These are phyloP conservation scores for Panagrolaimus sp. DNA, from an alignment of 1,140 invertebrate species.

Conservation along the genomic window DNA sequence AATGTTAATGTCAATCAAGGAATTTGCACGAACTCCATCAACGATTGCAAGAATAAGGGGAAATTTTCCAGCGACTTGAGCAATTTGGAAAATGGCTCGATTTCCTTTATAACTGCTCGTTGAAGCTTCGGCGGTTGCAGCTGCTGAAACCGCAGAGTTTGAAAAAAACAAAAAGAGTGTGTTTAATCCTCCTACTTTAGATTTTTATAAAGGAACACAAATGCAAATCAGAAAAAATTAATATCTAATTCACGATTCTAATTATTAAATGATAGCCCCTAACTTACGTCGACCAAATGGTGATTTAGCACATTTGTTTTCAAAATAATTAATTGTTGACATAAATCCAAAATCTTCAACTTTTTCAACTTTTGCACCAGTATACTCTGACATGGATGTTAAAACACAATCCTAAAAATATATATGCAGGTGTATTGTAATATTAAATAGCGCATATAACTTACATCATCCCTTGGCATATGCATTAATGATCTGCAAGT, in stretches of 20 bases:
- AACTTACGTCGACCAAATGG: slow-evolving; percentile 7
- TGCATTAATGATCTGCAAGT: slow-evolving; percentile 26
- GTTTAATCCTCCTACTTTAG: too few species aligned
- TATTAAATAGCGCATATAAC: neutral
- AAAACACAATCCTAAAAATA: slow-evolving; percentile 28
- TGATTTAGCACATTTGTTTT: slow-evolving; percentile 26
- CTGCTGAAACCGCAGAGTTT: too few species aligned
- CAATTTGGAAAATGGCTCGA: slow-evolving; percentile 24
- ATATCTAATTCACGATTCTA: too few species aligned
- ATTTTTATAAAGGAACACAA: too few species aligned
- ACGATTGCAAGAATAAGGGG: slow-evolving; percentile 20
- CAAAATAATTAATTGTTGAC: slow-evolving; percentile 31
- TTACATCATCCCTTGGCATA: slow-evolving; percentile 29
- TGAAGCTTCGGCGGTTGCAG: slow-evolving; percentile 26
- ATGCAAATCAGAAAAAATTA: too few species aligned
- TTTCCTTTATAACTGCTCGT: slow-evolving; percentile 26
- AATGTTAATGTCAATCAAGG: slow-evolving; percentile 14
- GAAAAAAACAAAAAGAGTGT: too few species aligned
- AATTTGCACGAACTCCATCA: slow-evolving; percentile 20
- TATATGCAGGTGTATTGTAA: neutral
- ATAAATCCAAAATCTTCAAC: slow-evolving; percentile 18
- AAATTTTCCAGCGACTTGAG: slow-evolving; percentile 19
- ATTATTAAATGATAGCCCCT: too few species aligned
- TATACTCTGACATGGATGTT: slow-evolving; percentile 24
- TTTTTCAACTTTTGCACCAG: slow-evolving; percentile 23